Conservation (phyloP, 2,888 invertebrate genomes). For the Acanthosepion esculentum region DNA sequence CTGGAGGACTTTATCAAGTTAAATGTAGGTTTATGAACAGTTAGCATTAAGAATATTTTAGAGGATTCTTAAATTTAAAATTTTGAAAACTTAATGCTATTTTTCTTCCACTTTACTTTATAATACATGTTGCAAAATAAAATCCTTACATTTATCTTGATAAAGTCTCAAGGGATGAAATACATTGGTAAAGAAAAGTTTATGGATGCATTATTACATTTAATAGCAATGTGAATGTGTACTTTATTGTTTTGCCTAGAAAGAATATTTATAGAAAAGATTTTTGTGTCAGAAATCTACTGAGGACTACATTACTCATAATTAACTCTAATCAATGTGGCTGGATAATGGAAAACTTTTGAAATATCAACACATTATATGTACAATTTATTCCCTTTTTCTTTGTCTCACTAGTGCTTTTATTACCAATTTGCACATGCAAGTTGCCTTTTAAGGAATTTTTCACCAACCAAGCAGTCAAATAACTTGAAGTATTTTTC, state of each 20-base stretch:
- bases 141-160: too few relatives aligned
- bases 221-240: too few relatives aligned
- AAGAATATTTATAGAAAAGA: not conserved
- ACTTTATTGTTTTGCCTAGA: not conserved
- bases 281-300: not conserved
- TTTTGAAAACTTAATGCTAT: too few relatives aligned
- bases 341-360: not conserved
- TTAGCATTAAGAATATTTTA: too few relatives aligned
- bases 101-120: too few relatives aligned
- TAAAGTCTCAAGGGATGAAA: too few relatives aligned
- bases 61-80: too few relatives aligned
- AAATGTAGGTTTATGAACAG: too few relatives aligned
- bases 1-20: too few relatives aligned
- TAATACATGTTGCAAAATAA: too few relatives aligned
- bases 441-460: not conserved
- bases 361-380: not conserved
- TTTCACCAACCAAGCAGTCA: not conserved
- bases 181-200: too few relatives aligned
- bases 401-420: not conserved
- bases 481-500: not conserved
- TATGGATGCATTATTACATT: too few relatives aligned
- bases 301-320: not conserved
- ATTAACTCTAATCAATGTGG: not conserved
- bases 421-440: not conserved
- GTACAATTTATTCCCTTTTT: not conserved